These are phyloP conservation scores for Pemphredon lugubris DNA, from an alignment of 2,888 invertebrate genomes.

Conservation along the genomic window DNA sequence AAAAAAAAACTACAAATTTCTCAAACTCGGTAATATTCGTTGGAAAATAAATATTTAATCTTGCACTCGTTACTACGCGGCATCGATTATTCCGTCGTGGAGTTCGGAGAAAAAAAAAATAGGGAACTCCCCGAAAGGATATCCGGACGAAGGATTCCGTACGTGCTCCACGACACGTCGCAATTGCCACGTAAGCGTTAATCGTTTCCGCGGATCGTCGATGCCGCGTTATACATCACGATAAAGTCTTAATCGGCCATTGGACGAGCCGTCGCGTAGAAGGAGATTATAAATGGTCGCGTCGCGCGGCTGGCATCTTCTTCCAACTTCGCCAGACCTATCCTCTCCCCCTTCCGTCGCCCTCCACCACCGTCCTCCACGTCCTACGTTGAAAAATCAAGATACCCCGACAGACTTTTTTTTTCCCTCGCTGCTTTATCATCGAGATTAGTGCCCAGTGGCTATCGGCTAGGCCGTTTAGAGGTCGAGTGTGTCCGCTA, in stretches of 20 bases:
- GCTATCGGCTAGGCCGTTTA: slow-evolving; percentile 76
- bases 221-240: slow-evolving; percentile 52
- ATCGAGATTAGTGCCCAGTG: slow-evolving; percentile 64
- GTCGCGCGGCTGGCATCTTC: slow-evolving; percentile 39
- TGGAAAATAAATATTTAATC: too few species aligned
- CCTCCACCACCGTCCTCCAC: not conserved
- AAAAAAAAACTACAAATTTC: too few species aligned
- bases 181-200: slow-evolving; percentile 61
- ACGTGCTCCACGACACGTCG: slow-evolving; percentile 69
- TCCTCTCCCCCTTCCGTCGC: not conserved
- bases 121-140: slow-evolving; percentile 33
- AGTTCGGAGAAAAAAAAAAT: not conserved
- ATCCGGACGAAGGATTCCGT: slow-evolving; percentile 39
- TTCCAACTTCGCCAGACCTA: slow-evolving; percentile 23
- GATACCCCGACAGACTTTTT: slow-evolving; percentile 40
- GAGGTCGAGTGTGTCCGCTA: slow-evolving; percentile 71
- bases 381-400: slow-evolving; percentile 27
- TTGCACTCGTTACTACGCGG: not conserved
- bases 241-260: slow-evolving; percentile 65
- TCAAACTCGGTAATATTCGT: too few species aligned
- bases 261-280: slow-evolving; percentile 51
- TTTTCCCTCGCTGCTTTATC: slow-evolving; percentile 60
- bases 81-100: not conserved
- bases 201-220: slow-evolving; percentile 59
- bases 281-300: slow-evolving; percentile 50